Conservation (phyloP, 2,888 invertebrate genomes). For the Myopa tessellatipennis region DNA sequence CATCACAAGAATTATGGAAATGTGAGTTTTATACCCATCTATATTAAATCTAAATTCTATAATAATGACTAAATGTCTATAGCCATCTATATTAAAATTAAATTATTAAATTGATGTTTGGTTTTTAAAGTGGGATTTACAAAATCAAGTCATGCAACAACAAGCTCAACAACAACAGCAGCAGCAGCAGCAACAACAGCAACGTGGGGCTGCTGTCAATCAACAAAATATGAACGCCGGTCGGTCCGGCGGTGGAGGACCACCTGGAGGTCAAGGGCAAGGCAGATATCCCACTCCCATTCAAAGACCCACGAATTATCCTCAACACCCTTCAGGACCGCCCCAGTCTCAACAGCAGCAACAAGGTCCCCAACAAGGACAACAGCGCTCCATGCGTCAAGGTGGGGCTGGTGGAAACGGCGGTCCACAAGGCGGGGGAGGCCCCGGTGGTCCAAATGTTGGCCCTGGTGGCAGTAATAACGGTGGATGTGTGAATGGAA, state of each 20-base stretch:
- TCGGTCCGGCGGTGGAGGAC: slow-evolving; percentile 45
- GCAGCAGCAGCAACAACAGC: slow-evolving; percentile 47
- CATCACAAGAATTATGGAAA: slow-evolving; percentile 68
- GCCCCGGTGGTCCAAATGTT: slow-evolving; percentile 43
- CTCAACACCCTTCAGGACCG: slow-evolving; percentile 61
- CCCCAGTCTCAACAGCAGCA: slow-evolving; percentile 56
- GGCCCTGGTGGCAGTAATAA: slow-evolving; percentile 58
- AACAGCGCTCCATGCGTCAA: slow-evolving; percentile 58
- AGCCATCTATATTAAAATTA: too few relatives aligned
- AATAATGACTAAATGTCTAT: too few relatives aligned
- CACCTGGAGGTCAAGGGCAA: slow-evolving; percentile 52
- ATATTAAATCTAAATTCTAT: too few relatives aligned
- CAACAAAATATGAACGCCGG: slow-evolving; percentile 55
- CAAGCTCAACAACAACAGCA: slow-evolving; percentile 52
- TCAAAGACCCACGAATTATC: slow-evolving; percentile 67
- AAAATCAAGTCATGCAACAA: slow-evolving; percentile 69
- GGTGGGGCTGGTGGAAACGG: slow-evolving; percentile 48
- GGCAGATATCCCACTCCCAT: slow-evolving; percentile 67
- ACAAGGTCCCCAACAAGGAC: slow-evolving; percentile 55
- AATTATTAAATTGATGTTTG: slow-evolving; percentile 13
- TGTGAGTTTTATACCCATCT: slow-evolving; percentile 52
- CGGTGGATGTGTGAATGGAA: slow-evolving; percentile 52
- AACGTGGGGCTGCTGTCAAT: slow-evolving; percentile 50
- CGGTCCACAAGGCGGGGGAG: slow-evolving; percentile 43
- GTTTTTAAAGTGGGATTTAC: slow-evolving; percentile 64